Evolutionary conservation across 2,113 vertebrate species (phyloP), one percentile per base, ranked within the genome.

Genomic region (Indicator maculatus): DNA sequence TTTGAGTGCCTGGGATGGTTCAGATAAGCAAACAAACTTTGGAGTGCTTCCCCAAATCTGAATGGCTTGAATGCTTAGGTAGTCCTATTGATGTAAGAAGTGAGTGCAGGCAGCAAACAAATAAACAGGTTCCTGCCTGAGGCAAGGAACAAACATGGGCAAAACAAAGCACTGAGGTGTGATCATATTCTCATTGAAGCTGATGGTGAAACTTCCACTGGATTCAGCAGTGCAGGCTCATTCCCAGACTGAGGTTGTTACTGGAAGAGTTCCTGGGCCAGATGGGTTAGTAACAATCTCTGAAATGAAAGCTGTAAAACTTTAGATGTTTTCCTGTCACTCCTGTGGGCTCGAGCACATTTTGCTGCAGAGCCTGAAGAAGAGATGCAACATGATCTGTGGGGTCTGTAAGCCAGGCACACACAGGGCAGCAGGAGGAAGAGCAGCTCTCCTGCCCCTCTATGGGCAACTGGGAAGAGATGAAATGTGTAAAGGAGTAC

Each of bases 141-240:
- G 95, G 93, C 92, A 83, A 90, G 56, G 93, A 92, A 92, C 1
- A 21, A 96, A 93, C 86, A 88, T 8, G 16, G 44, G 86, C 72
- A 89, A 96, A 94, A 94, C 93, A 96, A 96, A 97, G 95, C 87
- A 45, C 87, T 41, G 76, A 94, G 85, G 91, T 91, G 91, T 95
- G 93, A 96, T 92, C 90, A 88, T 88, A 63, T 91, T 95, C 85
- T 95, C 91, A 90, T 90, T 97, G 94, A 97, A 96, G 91, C 66
- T 78, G 73, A 93, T 92, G 90, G 93, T 83, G 93, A 90, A 96
- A 93, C 85, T 95, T 88, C 95, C 94, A 73, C 83, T 90, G 91
- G 88, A 94, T 93, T 96, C 93, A 86, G 88, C 71, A 83, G 58
- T 6, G 11, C n/a, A 83, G 73, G 83, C 88, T 96, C 90, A 90